Conservation (phyloP, 2,888 invertebrate species). For the Merodon equestris region DNA sequence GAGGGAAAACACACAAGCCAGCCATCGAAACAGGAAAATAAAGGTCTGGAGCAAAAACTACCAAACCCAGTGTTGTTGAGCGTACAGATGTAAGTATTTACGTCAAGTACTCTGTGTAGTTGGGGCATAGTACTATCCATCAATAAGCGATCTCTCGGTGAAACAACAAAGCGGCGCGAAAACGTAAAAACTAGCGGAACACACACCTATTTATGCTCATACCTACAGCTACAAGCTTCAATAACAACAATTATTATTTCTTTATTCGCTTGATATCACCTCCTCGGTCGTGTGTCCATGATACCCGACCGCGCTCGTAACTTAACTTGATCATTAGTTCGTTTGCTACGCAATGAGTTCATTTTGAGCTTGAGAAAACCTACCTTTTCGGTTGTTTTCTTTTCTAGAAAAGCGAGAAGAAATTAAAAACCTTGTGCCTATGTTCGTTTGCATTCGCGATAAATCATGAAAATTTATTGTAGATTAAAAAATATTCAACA, state of each 20-base stretch:
- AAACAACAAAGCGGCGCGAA: conserved; percentile 1
- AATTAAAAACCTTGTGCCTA: no score
- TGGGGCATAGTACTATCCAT: no score
- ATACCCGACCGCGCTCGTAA: no score
- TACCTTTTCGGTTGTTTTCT: no score
- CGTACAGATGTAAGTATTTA: not conserved
- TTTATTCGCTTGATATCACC: not conserved
- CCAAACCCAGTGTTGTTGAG: not conserved
- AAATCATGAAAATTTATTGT: conserved; percentile 48
- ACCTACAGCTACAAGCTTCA: conserved; percentile 39
- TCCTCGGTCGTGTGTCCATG: no score
- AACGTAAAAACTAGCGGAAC: conserved; percentile 32
- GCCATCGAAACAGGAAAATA: conserved; percentile 5
- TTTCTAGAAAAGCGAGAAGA: no score
- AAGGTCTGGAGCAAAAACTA: conserved; percentile 18
- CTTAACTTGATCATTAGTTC: no score
- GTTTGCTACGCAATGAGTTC: conserved; percentile 22
- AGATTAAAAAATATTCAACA: conserved; percentile 39
- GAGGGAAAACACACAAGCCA: conserved; percentile 15
- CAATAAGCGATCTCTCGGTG: no score
- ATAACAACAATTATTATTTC: conserved; percentile 31
- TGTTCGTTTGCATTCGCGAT: conserved; percentile 37
- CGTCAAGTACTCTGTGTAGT: not conserved
- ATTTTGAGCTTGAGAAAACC: conserved; percentile 16
- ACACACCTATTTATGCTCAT: conserved; percentile 4